Conservation (phyloP, 2,113 vertebrate genomes). For the Brachypteracias leptosomus region DNA sequence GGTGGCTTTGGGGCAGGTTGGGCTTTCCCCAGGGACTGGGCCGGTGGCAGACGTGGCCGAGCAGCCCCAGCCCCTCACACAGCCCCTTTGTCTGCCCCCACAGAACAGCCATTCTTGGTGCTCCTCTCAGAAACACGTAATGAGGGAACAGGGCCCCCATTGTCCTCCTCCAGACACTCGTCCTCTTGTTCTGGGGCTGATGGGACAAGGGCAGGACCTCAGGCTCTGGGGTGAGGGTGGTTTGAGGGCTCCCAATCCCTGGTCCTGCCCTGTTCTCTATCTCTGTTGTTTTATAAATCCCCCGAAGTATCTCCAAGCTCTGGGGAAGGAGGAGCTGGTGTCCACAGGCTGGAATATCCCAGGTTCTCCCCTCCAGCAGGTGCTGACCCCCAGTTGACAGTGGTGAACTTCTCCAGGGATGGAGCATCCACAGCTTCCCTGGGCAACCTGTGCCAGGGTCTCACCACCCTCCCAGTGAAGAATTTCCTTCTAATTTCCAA, state of each 20-base stretch:
- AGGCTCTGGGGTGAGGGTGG: neutral
- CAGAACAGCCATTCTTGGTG: neutral
- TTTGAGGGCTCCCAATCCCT: neutral
- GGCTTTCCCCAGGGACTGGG: neutral
- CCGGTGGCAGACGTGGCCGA: neutral
- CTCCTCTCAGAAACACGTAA: neutral
- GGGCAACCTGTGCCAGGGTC: no score
- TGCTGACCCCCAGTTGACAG: rapidly evolving
- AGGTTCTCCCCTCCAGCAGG: neutral
- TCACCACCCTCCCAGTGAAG: no score
- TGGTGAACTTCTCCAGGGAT: no score
- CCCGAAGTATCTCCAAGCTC: neutral
- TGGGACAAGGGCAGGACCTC: neutral
- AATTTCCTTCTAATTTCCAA: no score
- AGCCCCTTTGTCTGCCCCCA: constrained; percentile 1
- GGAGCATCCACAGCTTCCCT: no score
- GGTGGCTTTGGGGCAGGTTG: neutral
- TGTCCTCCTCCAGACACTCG: neutral
- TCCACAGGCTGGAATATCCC: neutral
- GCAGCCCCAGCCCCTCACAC: neutral
- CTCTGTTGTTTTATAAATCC: neutral
- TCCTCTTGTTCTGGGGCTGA: neutral
- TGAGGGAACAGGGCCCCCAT: neutral
- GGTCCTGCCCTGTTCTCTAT: rapidly evolving
- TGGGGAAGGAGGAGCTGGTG: neutral